Evolutionary conservation across 2,113 vertebrate species (phyloP), one percentile per base, ranked within the genome.

Genomic region (Oenanthe melanoleuca): DNA sequence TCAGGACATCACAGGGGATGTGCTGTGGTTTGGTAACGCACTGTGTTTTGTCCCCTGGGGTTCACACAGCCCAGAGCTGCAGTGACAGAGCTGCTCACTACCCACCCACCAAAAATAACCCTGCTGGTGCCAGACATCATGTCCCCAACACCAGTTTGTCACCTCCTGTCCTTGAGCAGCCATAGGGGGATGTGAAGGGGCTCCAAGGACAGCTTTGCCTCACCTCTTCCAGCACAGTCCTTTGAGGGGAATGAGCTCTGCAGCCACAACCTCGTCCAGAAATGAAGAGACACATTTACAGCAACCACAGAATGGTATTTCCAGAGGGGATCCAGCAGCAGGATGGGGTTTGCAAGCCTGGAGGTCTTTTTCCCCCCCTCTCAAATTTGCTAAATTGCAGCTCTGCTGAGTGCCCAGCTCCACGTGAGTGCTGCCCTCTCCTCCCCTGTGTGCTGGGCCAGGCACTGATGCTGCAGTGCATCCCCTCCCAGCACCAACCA

Each of bases 361-460:
- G 29, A 52, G 53, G 29, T 33, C 44, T 34, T 40, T 40, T 47
- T 14, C 3, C 8, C 6, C 28, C 12, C 11, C 5, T 14, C 63
- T 80, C 28, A 53, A 5, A 65, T 57, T 24, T 73, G 45, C 16
- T 73, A 7, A 83, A 56, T 1, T 23, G 33, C 66, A 63, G 6
- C 29, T 50, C 52, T 59, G 24, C 49, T 19, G 14, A 53, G 26
- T 24, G 37, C 29, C 26, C 73, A 55, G 20, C 33, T 59, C 40
- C 29, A 0, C 2, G 34, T 1, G 18, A 80, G 55, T 0, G 0
- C 14, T 70, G 40, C 8, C 50, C 7, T 6, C 42, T 47, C 1
- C 0, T 28, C 55, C 28, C 28, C 56, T 2, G 4, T 5, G 33
- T 45, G 53, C 66, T 49, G 44, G 53, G 24, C 34, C 60, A 31